Evolutionary conservation across 2,113 vertebrate genomes (phyloP), one percentile per base, ranked within the genome.

Genomic region (Alouatta palliata): DNA sequence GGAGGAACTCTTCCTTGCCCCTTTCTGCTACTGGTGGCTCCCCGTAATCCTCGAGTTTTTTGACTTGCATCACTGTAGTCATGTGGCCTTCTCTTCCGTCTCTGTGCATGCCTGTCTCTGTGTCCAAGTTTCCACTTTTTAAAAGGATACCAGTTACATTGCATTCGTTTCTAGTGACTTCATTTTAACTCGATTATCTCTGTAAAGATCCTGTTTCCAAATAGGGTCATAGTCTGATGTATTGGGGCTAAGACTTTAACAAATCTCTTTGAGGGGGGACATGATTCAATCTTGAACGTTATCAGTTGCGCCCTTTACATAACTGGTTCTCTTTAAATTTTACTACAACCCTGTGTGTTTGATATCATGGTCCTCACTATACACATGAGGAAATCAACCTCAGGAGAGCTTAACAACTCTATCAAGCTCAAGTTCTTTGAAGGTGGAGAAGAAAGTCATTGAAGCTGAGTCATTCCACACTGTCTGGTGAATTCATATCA

Each of bases 1-100:
- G 27, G 30, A 30, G 27, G 43, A 2, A 3, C 9, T 5, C 35
- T 32, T 19, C 11, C 56, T 54, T 9, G 0, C 11, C 45, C 10
- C 9, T 66, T 14, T 10, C 20, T 12, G n/a, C 45, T 40, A 43
- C 80, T 21, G 11, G 21, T 3, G 0, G 6, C 17, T 68, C 6
- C n/a, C 10, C 0, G 13, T 16, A 5, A 8, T 6, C 54, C 68
- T 37, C 8, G 2, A 37, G 40, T 4, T 43, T 2, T 14, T 9
- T 70, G 16, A 6, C 35, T 40, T 1, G 17, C 3, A 6, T 10
- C 2, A 21, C 68, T 45, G 6, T 0, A 0, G 21, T 8, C 2
- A 2, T 23, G 14, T 10, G 49, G 3, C 43, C 1, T 0, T 13
- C 61, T 71, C 9, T 30, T 80, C 8, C 25, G 7, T 58, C 9